Base-by-base conservation (phyloP, 2,113 vertebrate species). In the Hylia prasina region DNA sequence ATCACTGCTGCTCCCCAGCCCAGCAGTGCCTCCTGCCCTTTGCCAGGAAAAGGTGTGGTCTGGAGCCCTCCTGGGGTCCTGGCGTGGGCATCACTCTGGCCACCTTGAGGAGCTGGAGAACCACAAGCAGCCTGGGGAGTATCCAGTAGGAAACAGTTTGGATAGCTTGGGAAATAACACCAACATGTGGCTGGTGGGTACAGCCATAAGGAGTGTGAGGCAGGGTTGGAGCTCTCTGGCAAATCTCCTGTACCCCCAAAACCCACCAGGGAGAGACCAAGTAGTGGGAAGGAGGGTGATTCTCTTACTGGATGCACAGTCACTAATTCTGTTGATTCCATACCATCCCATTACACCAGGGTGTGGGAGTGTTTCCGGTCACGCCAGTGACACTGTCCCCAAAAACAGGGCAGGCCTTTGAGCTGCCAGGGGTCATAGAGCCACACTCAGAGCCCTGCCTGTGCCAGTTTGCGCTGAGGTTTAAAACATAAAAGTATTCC, bases 1-100 rank as follows among this genome's bases (percentile, higher is more conserved):
- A 96, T 97, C 97, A 96, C 90, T 3, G 39, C 75, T 70, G 75
- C 70, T 96, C 90, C 91, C 89, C 94, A 96, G 90, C 93, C 94
- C 90, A 19, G 87, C 12, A 6, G 54, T 84, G 92, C 89, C 94
- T 95, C 84, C 63, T 66, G 63, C 75, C 39, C 82, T 83, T 11
- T 88, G 60, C 87, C 57, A 45, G 83, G 89, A 71, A 66, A 68
- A 82, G 81, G 51, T 37, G 60, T 37, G 47, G 28, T 31, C 50
- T 50, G 17, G 64, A 78, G 86, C 27, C 19, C 68, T 60, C 22
- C 31, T 33, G 0, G 0, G 18, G 2, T 10, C 56, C 35, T 14
- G 17, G 21, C 0, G 0, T 3, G 8, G 31, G 10, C 13, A 21
- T 44, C 5, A 0, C 17, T 8, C 33, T 69, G 27, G 37, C 44